phyloP scores from a whole-genome alignment of 2,113 vertebrate species.

The Acanthisitta chloris region DNA sequence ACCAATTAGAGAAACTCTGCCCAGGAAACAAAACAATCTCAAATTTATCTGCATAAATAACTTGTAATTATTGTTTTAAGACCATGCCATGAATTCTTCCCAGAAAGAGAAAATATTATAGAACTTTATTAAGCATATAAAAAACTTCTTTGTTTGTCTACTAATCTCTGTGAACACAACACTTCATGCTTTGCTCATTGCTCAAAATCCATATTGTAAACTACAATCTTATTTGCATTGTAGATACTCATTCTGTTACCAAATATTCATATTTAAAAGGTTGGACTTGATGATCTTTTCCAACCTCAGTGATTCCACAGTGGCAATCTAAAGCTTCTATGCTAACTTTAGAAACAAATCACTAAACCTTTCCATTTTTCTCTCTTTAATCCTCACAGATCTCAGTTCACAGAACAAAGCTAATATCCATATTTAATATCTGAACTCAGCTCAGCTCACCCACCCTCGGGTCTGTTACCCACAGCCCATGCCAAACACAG shows the following conservation, averaged over 20 bases:
- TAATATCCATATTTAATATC: not conserved
- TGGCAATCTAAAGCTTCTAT: not conserved
- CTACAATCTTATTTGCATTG: not conserved
- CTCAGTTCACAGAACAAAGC: not conserved
- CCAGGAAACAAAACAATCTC: not conserved
- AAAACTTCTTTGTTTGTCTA: not conserved
- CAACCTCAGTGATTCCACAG: not conserved
- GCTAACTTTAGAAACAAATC: not conserved
- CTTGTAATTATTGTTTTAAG: not conserved
- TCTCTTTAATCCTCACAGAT: not conserved
- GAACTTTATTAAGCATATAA: not conserved
- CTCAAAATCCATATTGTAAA: not conserved
- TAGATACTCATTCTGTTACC: accelerated
- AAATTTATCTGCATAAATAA: not conserved
- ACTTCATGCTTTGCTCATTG: not conserved
- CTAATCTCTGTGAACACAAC: not conserved
- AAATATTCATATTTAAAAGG: not conserved
- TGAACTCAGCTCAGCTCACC: not conserved
- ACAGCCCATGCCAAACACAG: not conserved
- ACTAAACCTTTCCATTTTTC: too few species aligned
- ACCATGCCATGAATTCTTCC: not conserved
- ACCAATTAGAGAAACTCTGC: not conserved
- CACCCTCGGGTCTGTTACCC: not conserved
- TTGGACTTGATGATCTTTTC: not conserved
- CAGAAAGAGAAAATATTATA: not conserved